phyloP scores from a whole-genome alignment of 2,888 invertebrate species.

The Calameuta filiformis region DNA sequence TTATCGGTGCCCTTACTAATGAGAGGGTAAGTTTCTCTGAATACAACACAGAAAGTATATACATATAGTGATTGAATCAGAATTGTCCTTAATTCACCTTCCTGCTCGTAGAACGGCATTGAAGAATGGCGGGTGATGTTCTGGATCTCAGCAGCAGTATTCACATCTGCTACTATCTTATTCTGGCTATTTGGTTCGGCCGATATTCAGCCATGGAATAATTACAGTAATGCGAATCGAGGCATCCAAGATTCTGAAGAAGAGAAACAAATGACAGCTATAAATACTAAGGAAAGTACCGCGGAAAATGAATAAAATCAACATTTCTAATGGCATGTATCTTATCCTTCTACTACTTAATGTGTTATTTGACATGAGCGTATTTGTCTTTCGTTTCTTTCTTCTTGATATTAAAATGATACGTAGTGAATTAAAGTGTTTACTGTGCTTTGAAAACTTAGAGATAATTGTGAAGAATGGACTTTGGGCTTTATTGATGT shows the following conservation, averaged over 20 bases:
- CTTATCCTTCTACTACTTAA: background rate
- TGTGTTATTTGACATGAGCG: background rate
- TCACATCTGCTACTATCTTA: constrained; percentile 75
- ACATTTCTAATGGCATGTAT: constrained; percentile 40
- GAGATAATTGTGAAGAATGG: background rate
- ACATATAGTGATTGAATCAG: background rate
- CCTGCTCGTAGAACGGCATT: constrained; percentile 76
- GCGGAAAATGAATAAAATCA: constrained; percentile 49
- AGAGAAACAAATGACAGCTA: constrained; percentile 45
- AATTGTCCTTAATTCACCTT: background rate
- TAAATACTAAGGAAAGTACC: constrained; percentile 23
- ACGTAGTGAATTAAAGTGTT: background rate
- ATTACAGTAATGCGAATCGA: constrained; percentile 44
- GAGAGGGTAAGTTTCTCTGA: constrained; percentile 39
- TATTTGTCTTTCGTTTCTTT: background rate
- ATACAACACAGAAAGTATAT: background rate
- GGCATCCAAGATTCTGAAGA: constrained; percentile 40
- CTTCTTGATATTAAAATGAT: background rate
- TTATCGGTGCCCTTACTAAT: constrained; percentile 56
- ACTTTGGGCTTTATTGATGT: background rate
- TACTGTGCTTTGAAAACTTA: background rate
- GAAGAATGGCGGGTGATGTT: constrained; percentile 81
- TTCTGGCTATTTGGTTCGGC: constrained; percentile 80
- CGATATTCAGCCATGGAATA: constrained; percentile 80
- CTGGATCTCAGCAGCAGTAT: constrained; percentile 77